These are phyloP conservation scores for Brachyhypopomus occidentalis DNA, from an alignment of 2,113 vertebrate species.

Conservation along the genomic window DNA sequence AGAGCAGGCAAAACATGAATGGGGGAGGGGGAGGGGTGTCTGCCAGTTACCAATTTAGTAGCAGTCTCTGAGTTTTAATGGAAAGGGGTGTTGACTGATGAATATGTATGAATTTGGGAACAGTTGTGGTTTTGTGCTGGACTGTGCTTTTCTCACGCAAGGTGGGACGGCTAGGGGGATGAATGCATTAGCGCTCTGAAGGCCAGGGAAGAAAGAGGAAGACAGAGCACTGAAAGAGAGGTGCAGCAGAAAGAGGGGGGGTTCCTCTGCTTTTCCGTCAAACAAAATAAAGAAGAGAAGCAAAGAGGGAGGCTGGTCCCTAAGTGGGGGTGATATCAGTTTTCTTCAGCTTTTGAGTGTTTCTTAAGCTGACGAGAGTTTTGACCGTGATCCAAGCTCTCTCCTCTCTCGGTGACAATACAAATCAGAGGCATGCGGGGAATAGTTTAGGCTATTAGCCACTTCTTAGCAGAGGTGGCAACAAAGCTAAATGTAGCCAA, in stretches of 20 bases:
- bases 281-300: conserved; percentile 51
- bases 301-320: conserved; percentile 45
- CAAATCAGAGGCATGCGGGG: conserved; percentile 24
- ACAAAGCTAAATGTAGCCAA: conserved; percentile 27
- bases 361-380: conserved; percentile 39
- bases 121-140: conserved; percentile 75
- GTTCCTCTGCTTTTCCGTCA: conserved; percentile 52
- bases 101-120: conserved; percentile 82
- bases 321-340: conserved; percentile 54
- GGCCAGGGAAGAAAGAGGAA: conserved; percentile 51
- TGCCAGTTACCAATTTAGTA: conserved; percentile 63
- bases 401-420: conserved; percentile 35
- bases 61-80: conserved; percentile 72
- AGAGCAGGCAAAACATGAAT: background rate
- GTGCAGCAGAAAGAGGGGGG: conserved; percentile 53
- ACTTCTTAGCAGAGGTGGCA: conserved; percentile 3
- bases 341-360: conserved; percentile 49
- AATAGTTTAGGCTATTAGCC: conserved; percentile 41
- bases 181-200: conserved; percentile 72
- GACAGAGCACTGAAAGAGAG: conserved; percentile 55
- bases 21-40: conserved; percentile 22
- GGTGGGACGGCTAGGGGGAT: conserved; percentile 76
- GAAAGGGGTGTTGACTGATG: conserved; percentile 76
- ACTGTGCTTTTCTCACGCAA: conserved; percentile 73
- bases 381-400: conserved; percentile 51